Conservation (phyloP, 2,113 vertebrate genomes). For the Aepyceros melampus region DNA sequence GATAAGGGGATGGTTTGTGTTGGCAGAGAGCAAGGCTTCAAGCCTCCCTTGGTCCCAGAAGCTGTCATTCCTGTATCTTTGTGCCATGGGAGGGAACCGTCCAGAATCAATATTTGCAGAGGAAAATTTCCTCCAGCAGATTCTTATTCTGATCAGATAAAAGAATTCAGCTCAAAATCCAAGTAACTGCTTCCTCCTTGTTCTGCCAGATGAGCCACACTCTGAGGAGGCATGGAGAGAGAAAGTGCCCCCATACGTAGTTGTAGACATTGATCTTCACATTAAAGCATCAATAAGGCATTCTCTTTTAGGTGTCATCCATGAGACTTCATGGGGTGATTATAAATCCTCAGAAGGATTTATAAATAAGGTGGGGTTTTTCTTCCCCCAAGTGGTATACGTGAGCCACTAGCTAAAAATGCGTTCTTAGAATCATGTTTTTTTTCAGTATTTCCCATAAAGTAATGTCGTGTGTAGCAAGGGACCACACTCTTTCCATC, state of each 20-base stretch:
- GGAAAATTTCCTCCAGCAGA: slow-evolving; percentile 64
- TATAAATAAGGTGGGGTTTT: not conserved
- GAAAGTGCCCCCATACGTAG: not conserved
- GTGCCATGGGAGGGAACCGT: slow-evolving; percentile 45
- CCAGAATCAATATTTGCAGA: slow-evolving; percentile 71
- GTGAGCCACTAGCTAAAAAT: not conserved
- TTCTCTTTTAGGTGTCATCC: not conserved
- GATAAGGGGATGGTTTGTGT: slow-evolving; percentile 64
- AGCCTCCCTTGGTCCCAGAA: slow-evolving; percentile 56
- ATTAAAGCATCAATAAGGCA: not conserved
- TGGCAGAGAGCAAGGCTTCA: slow-evolving; percentile 35
- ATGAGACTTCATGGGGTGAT: not conserved
- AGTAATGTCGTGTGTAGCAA: not conserved
- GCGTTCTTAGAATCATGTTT: not conserved
- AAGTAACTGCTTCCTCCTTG: not conserved
- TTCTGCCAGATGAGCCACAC: not conserved
- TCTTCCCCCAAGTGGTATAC: not conserved
- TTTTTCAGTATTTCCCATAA: slow-evolving; percentile 4
- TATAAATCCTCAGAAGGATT: not conserved
- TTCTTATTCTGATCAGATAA: slow-evolving; percentile 62
- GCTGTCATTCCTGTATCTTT: slow-evolving; percentile 57
- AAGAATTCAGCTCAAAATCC: not conserved
- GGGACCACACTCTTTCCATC: not conserved
- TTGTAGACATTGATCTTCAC: not conserved
- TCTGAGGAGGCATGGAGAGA: not conserved